phyloP scores from a whole-genome alignment of 2,797 vertebrate species.

The Enteromius fasciolatus region DNA sequence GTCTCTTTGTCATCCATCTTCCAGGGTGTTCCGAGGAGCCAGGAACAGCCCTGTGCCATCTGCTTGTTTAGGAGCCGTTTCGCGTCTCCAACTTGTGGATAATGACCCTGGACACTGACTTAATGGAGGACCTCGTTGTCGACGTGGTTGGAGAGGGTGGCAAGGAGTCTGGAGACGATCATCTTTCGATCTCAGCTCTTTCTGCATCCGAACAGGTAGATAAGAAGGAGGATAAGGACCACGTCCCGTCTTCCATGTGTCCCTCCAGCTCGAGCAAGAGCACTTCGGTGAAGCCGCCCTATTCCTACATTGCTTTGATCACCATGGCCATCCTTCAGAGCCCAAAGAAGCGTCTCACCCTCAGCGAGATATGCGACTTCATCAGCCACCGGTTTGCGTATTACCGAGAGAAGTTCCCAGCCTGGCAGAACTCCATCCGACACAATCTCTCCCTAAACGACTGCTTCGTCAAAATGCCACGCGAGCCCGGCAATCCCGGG shows the following conservation, averaged over 20 bases:
- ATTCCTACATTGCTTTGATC: constrained; percentile 90
- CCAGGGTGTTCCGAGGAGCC: neutral
- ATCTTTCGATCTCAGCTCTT: constrained; percentile 46
- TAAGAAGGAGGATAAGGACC: constrained; percentile 57
- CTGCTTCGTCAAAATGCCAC: constrained; percentile 84
- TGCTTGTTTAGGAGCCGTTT: constrained; percentile 41
- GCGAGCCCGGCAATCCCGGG: constrained; percentile 88
- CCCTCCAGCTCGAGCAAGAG: constrained; percentile 66
- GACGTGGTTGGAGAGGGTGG: constrained; percentile 81
- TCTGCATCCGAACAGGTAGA: constrained; percentile 53
- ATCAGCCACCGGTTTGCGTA: constrained; percentile 88
- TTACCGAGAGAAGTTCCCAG: constrained; percentile 87
- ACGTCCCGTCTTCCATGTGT: constrained; percentile 51
- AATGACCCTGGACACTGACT: constrained; percentile 80
- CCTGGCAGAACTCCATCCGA: constrained; percentile 87
- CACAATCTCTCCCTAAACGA: constrained; percentile 86
- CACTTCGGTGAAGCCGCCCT: constrained; percentile 83
- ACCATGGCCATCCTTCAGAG: constrained; percentile 91
- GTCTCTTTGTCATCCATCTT: constrained; percentile 8
- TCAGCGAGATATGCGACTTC: constrained; percentile 90
- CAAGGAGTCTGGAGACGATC: constrained; percentile 71
- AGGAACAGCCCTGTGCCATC: neutral
- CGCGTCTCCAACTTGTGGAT: constrained; percentile 69
- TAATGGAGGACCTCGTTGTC: constrained; percentile 80
- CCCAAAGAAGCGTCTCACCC: constrained; percentile 85